A percentile compares a stretch with the other conserved stretches of the same genome.
Evolutionary conservation across 1,140 invertebrate species (phyloP).

Genomic region (Pogonognathellus flavescens): DNA sequence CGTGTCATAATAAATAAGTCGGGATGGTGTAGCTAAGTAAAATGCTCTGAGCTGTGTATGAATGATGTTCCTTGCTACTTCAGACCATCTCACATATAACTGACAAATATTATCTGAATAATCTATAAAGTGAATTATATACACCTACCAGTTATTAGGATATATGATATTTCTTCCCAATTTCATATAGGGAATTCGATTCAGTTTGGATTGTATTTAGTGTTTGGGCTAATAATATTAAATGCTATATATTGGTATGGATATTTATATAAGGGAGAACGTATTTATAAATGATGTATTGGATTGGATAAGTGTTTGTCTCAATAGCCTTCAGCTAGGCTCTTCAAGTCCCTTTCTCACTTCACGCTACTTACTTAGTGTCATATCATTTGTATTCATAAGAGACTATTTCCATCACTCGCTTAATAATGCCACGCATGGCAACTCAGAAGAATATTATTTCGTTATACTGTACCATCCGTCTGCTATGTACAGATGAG

Average conservation of each 20-base stretch:
- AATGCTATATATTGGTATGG: background rate
- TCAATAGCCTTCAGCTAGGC: conserved; percentile 3
- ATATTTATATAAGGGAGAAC: background rate
- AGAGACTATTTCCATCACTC: background rate
- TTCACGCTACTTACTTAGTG: conserved; percentile 1
- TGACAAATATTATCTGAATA: background rate
- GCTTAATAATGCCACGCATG: background rate
- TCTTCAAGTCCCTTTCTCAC: background rate
- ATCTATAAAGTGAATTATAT: background rate
- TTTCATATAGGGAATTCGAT: conserved; percentile 31
- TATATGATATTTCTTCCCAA: conserved; percentile 9
- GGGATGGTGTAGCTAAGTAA: background rate
- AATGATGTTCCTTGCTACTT: background rate
- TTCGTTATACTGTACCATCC: too few species aligned
- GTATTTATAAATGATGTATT: background rate
- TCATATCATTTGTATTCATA: background rate
- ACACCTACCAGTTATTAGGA: background rate
- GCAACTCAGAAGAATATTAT: too few species aligned
- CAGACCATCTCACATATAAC: too few species aligned
- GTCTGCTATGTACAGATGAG: too few species aligned
- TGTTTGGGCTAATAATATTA: conserved; percentile 11
- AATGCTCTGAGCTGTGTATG: conserved; percentile 39
- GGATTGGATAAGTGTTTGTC: conserved; percentile 20
- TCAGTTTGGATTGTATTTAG: conserved; percentile 19
- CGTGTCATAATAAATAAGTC: conserved; percentile 39